A percentile compares a stretch with the other conserved stretches of the same genome.
Evolutionary conservation across 2,797 vertebrate species (phyloP).

Genomic region (Hybognathus amarus): DNA sequence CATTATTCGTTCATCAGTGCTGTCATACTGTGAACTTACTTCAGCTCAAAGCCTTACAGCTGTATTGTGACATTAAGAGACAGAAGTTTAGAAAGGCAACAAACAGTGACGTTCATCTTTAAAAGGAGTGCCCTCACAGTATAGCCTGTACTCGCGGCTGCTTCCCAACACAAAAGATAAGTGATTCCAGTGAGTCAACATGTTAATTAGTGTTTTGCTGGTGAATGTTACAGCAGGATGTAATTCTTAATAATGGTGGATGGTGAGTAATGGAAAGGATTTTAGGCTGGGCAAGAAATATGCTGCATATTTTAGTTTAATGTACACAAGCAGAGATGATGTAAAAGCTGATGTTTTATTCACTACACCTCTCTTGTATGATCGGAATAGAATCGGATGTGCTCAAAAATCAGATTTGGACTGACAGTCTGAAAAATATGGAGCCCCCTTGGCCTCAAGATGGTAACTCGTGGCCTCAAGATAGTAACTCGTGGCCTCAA

Average conservation of each 20-base stretch:
- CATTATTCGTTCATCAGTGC: background rate
- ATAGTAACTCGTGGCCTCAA: too few relatives aligned
- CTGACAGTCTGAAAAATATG: background rate
- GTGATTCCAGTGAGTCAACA: conserved; percentile 6
- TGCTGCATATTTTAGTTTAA: background rate
- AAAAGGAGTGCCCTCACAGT: conserved; percentile 6
- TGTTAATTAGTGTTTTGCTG: conserved; percentile 5
- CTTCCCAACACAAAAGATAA: background rate
- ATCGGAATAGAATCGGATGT: background rate
- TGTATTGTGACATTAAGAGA: background rate
- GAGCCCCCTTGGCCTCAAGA: too few relatives aligned
- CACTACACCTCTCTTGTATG: background rate
- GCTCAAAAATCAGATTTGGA: background rate
- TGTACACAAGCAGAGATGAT: background rate
- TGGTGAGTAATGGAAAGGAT: background rate
- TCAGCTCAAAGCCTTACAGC: conserved; percentile 1
- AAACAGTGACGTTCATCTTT: background rate
- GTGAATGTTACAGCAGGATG: background rate
- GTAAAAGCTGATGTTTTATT: background rate
- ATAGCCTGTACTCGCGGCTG: background rate
- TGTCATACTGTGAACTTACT: background rate
- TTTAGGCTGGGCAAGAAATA: background rate
- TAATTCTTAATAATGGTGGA: background rate
- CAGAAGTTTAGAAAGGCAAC: background rate
- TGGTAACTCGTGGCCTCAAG: too few relatives aligned